phyloP scores from a whole-genome alignment of 1,140 invertebrate species.

The Cardiocondyla obscurior region DNA sequence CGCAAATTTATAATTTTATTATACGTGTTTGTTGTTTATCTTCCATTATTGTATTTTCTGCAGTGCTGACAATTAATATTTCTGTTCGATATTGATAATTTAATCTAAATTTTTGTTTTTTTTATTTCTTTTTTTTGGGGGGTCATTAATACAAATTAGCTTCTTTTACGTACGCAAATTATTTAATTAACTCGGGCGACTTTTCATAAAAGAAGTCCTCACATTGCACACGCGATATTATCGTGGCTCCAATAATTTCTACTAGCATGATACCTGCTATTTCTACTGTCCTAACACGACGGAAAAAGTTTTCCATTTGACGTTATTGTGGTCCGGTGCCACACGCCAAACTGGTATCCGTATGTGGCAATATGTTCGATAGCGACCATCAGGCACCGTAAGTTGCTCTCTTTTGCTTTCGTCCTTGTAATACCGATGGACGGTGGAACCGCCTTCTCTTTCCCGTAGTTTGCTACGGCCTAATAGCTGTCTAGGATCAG shows the following conservation, averaged over 20 bases:
- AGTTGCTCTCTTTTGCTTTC: conserved; percentile 45
- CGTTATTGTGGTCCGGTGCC: conserved; percentile 29
- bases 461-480: conserved; percentile 15
- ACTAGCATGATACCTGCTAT: conserved; percentile 9
- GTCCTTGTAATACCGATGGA: conserved; percentile 18
- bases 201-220: neutral
- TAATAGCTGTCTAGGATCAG: conserved; percentile 61
- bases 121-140: no score
- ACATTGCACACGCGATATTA: conserved; percentile 15
- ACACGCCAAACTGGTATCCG: conserved; percentile 31
- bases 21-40: neutral
- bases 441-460: neutral
- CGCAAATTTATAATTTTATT: neutral
- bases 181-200: neutral
- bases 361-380: conserved; percentile 52
- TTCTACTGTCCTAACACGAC: conserved; percentile 14
- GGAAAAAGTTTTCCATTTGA: conserved; percentile 48
- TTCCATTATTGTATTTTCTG: neutral
- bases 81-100: neutral
- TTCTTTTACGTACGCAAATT: neutral
- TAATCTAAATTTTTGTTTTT: no score
- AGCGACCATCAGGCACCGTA: conserved; percentile 11
- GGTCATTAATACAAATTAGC: neutral
- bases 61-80: neutral
- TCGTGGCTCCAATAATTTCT: conserved; percentile 23